Evolutionary conservation across 2,888 invertebrate species (phyloP).

Genomic region (Eulithis prunata): DNA sequence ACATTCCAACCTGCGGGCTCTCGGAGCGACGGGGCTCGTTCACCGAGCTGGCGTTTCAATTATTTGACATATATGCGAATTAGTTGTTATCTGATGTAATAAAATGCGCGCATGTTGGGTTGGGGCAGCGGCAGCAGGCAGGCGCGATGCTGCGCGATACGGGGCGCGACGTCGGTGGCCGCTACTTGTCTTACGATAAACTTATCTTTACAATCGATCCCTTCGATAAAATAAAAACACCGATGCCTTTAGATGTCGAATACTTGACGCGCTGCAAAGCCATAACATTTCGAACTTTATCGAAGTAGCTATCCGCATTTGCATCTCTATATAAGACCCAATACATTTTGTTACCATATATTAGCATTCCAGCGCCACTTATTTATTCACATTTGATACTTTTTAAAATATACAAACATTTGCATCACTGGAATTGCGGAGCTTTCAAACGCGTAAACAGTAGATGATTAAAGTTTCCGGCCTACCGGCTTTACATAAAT

Average conservation of each 20-base stretch:
- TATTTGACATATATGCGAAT: constrained; percentile 81
- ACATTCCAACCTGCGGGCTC: constrained; percentile 54
- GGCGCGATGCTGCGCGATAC: constrained; percentile 51
- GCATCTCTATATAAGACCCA: constrained; percentile 76
- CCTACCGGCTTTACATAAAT: constrained; percentile 28
- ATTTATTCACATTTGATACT: constrained; percentile 46
- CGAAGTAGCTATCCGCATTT: constrained; percentile 72
- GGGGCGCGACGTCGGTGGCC: constrained; percentile 71
- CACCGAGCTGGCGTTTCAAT: constrained; percentile 61
- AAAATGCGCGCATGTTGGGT: constrained; percentile 71
- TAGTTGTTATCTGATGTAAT: constrained; percentile 79
- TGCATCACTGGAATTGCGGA: constrained; percentile 23
- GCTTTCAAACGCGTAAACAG: constrained; percentile 32
- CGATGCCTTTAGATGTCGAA: constrained; percentile 68
- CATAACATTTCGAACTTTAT: constrained; percentile 79
- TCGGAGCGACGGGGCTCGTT: constrained; percentile 44
- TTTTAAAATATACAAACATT: constrained; percentile 22
- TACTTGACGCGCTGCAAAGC: constrained; percentile 75
- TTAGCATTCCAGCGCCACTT: constrained; percentile 69
- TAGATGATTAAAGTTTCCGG: constrained; percentile 33
- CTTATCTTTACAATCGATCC: constrained; percentile 83
- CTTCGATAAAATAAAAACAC: constrained; percentile 78
- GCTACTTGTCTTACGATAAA: constrained; percentile 83
- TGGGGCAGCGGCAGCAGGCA: constrained; percentile 51
- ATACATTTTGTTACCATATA: constrained; percentile 75